phyloP scores from a whole-genome alignment of 2,113 vertebrate species.

The Puntigrus tetrazona region DNA sequence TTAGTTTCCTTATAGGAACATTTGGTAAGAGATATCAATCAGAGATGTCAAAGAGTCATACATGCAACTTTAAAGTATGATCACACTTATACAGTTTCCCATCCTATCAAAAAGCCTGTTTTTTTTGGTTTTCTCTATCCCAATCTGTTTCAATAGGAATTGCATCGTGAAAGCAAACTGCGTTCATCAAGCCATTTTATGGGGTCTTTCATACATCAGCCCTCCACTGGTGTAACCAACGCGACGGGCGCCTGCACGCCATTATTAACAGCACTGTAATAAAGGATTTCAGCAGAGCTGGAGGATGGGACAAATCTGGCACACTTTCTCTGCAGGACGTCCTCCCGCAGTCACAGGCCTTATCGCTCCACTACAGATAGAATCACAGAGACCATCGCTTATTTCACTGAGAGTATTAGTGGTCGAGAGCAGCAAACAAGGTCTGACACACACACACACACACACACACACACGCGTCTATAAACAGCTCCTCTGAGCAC shows the following conservation, averaged over 20 bases:
- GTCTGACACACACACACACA: constrained; percentile 9
- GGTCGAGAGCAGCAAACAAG: constrained; percentile 35
- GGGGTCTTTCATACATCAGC: neutral
- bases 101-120: neutral
- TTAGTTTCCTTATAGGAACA: neutral
- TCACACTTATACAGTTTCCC: too few relatives aligned
- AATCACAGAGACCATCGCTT: constrained; percentile 55
- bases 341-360: constrained; percentile 39
- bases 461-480: neutral
- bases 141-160: neutral
- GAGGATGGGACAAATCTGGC: constrained; percentile 19
- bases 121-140: neutral
- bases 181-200: constrained; percentile 3
- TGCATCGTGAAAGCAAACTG: neutral
- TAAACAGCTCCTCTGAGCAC: neutral
- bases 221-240: constrained; percentile 32
- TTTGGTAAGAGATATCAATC: neutral
- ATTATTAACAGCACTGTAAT: constrained; percentile 34
- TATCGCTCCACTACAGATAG: constrained; percentile 58
- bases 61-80: neutral
- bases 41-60: neutral
- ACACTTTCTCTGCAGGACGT: constrained; percentile 37
- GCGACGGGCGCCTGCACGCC: constrained; percentile 3
- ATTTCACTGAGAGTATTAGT: constrained; percentile 57
- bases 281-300: constrained; percentile 37